These are phyloP conservation scores for Drosophila burlai DNA, from an alignment of 1,140 invertebrate genomes.

Conservation along the genomic window DNA sequence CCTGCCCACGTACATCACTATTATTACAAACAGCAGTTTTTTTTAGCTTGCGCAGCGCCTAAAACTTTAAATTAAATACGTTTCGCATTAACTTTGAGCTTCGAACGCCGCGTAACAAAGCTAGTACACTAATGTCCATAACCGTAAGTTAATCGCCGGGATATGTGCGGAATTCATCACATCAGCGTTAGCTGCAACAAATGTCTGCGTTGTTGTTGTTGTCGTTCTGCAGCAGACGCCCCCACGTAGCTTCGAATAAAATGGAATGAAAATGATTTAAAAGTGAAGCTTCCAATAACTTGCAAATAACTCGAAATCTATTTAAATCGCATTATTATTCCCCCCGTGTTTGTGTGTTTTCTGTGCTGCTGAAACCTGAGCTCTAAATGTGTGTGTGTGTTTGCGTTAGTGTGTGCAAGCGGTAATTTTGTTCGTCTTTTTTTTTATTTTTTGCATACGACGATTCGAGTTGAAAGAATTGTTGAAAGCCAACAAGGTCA, in stretches of 20 bases:
- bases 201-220: slow-evolving; percentile 27
- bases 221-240: slow-evolving; percentile 48
- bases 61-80: slow-evolving; percentile 49
- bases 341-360: slow-evolving; percentile 9
- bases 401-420: slow-evolving; percentile 39
- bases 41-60: slow-evolving; percentile 58
- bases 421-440: slow-evolving; percentile 50
- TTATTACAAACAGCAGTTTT: slow-evolving; percentile 73
- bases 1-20: slow-evolving; percentile 28
- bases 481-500: slow-evolving; percentile 78
- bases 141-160: slow-evolving; percentile 67
- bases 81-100: slow-evolving; percentile 52
- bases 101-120: slow-evolving; percentile 64
- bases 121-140: slow-evolving; percentile 80
- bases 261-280: slow-evolving; percentile 30
- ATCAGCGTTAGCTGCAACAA: not conserved
- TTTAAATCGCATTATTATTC: slow-evolving; percentile 36
- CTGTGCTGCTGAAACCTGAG: slow-evolving; percentile 72
- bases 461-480: slow-evolving; percentile 76
- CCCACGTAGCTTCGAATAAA: slow-evolving; percentile 68
- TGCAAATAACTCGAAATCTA: slow-evolving; percentile 50
- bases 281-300: slow-evolving; percentile 45
- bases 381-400: slow-evolving; percentile 51
- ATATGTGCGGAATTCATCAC: not conserved
- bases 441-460: slow-evolving; percentile 71